phyloP scores from a whole-genome alignment of 2,797 vertebrate species.

The Falco biarmicus region DNA sequence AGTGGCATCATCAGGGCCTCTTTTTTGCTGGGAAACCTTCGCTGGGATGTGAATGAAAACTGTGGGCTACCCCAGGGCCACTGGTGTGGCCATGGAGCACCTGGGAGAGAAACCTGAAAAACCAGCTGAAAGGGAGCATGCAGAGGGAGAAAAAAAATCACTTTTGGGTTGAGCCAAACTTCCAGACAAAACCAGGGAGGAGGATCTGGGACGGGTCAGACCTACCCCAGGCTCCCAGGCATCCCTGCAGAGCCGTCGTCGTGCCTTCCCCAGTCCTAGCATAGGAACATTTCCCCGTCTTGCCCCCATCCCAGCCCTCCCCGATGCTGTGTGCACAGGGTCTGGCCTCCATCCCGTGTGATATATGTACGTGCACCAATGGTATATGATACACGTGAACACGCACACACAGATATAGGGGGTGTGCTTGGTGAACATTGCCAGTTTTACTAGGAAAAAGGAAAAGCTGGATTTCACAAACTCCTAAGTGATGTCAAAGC shows the following conservation, averaged over 20 bases:
- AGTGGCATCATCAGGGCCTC: neutral
- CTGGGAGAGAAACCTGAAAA: neutral
- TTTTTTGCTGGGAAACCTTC: neutral
- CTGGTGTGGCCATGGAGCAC: neutral
- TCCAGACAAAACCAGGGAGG: neutral
- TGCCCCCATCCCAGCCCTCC: neutral
- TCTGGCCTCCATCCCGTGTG: neutral
- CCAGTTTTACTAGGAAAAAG: neutral
- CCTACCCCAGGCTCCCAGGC: no score
- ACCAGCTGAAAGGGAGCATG: neutral
- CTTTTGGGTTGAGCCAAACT: neutral
- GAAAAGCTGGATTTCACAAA: neutral
- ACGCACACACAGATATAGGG: fast-evolving
- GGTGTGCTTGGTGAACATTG: neutral
- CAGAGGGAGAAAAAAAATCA: neutral
- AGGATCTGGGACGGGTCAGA: neutral
- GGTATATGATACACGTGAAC: fast-evolving
- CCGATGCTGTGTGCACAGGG: fast-evolving
- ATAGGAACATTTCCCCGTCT: neutral
- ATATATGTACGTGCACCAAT: fast-evolving
- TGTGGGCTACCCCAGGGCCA: fast-evolving
- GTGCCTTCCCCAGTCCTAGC: neutral
- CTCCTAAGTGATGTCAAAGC: neutral
- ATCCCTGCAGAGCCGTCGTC: fast-evolving
- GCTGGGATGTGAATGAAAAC: neutral